Base-by-base conservation (phyloP, 1,140 invertebrate genomes). In the Chironomus striatipennis region DNA sequence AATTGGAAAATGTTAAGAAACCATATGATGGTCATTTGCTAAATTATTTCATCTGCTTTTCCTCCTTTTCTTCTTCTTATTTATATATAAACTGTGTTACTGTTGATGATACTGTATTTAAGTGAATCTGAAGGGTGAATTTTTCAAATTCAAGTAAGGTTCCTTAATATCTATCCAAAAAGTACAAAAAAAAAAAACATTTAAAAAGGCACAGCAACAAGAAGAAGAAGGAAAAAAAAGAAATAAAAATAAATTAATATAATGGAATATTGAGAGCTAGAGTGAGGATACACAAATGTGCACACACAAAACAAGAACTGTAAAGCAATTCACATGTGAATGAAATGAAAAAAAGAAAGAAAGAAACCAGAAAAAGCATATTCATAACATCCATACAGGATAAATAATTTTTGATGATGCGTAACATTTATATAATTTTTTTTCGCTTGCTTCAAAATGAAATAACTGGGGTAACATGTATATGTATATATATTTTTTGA, bases 381-480 rank as follows among this genome's bases (percentile, higher is more conserved):
- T 70, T 70, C 65, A 70, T 70, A 18, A 34, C n/a, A n/a, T n/a
- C 47, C 47, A 57, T 18, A 20, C 65, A 70, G 65, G 65, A 70
- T 70, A 70, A 70, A 70, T 70, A 70, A 70, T 70, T 70, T 70
- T 70, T 70, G 65, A 70, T 70, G 65, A 70, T 70, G 65, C 65
- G 65, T 70, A 70, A 18, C 65, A 70, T 20, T 70, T 70, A 18
- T 70, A 17, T 18, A 21, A 70, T 10, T 57, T 57, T n/a, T 47
- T 47, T n/a, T n/a, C n/a, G n/a, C n/a, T n/a, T n/a, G n/a, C n/a
- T n/a, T n/a, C n/a, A 5, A 34, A 34, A 34, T 34, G 24, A 57
- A n/a, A 57, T 57, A 57, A 57, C 47, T 57, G 47, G 47, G 47
- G 47, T 57, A 57, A 10, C n/a, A 12, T 5, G 47, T 5, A 34